Evolutionary conservation across 35 echinoderm and acorn worm genomes (phyloP), one percentile per base, ranked within the genome.

Genomic region (Apostichopus japonicus): DNA sequence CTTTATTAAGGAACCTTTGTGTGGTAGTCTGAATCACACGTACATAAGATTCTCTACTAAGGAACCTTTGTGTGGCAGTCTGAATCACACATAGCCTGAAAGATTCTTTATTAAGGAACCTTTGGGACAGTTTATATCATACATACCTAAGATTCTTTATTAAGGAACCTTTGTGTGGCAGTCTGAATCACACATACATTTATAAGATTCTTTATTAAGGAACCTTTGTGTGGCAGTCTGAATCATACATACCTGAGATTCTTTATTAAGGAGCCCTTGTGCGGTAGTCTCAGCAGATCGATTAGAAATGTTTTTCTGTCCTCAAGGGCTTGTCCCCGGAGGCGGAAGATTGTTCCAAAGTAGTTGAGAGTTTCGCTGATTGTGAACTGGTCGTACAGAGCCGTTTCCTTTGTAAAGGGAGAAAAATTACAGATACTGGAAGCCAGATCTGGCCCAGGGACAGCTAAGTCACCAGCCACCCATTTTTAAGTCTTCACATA

Each of bases 301-400:
- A 99, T 58, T 8, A 99, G 92, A 33, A 99, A 99, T 9, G 90
- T 78, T 33, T 93, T 96, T 14, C 95, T 61, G 1, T 59, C 71
- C 17, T 93, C 84, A 1, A 95, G 33, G 1, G 89, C 89, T 23
- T 93, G 62, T 77, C 77, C 87, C 15, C 72, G 75, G 89, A 99
- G 93, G 7, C 90, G 86, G 79, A 95, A 93, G 79, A 96, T 80
- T 21, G 91, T 96, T 0, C 94, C 97, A 88, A 99, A 99, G 67
- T 94, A 99, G 52, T 94, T 95, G 14, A 96, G 92, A 9, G 95
- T 99, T 79, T 99, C 97, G 44, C 90, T 88, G 81, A 99, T 99
- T 1, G 97, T 95, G 71, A 99, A 99, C 58, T 99, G 95, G 56
- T 79, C 84, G 78, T 95, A 99, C 6, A 99, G 92, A 44, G 97